Evolutionary conservation across 2,797 vertebrate genomes (phyloP), one percentile per base, ranked within the genome.

Genomic region (Salarias fasciatus): DNA sequence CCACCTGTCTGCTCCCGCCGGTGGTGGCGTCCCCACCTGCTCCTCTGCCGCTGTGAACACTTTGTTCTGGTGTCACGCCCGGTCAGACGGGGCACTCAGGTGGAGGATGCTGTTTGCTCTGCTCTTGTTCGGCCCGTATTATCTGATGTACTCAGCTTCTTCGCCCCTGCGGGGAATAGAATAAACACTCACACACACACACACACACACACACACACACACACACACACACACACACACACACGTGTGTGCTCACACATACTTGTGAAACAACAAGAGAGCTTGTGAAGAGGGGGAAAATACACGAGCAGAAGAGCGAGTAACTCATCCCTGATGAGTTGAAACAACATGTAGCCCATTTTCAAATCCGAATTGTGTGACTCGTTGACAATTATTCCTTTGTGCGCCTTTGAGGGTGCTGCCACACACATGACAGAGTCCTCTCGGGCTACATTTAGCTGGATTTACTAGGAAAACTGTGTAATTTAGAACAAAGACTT

Each of bases 91-190:
- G 52, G 53, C 63, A 49, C 57, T 63, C 37, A 1, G 62, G 57
- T 73, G 48, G 48, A 69, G 13, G 40, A 59, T 46, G 53, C 24
- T 50, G 43, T 72, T 77, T 51, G 68, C 54, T 18, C 44, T 57
- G 55, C 37, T 77, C 59, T 77, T 82, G 70, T 77, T 80, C 53
- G 66, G 56, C 2, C 2, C 7, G 12, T 69, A 62, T 75, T 58
- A 77, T 75, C 63, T 75, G 69, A 68, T 85, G 72, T 77, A 8
- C 38, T 62, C 41, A 1, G 41, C 61, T 70, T 58, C 54, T 42
- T 65, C 41, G 4, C 18, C 24, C 1, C 60, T 53, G 11, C 41
- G 1, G 46, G 58, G 67, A 74, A 59, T 41, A 49, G 45, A 69
- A 66, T 14, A 46, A 64, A 79, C 66, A 72, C 54, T 43, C 13